These are phyloP conservation scores for Cryptotermes secundus DNA, from an alignment of 1,140 invertebrate genomes.

Conservation along the genomic window DNA sequence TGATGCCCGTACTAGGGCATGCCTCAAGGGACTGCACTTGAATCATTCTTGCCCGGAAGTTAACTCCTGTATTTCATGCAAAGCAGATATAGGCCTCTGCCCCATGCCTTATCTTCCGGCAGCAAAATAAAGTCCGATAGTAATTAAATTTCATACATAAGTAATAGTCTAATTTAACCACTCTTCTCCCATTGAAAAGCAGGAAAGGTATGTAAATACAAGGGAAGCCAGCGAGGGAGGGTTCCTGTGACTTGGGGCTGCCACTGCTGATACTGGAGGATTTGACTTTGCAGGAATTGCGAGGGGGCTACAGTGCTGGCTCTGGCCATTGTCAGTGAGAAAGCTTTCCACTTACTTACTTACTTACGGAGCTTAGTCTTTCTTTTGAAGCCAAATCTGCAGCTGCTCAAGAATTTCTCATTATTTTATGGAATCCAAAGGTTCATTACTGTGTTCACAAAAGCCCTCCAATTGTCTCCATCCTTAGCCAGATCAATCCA, in stretches of 20 bases:
- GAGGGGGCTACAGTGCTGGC: no score
- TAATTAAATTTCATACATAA: slow-evolving; percentile 17
- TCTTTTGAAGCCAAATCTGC: no score
- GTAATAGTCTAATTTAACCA: slow-evolving; percentile 16
- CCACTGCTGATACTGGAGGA: background rate
- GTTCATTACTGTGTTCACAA: no score
- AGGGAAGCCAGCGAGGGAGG: background rate
- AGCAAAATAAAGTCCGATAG: background rate
- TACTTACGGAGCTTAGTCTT: no score
- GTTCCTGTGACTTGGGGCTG: background rate
- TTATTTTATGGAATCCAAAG: no score
- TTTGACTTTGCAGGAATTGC: background rate
- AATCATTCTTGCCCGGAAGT: background rate
- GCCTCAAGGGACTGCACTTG: background rate
- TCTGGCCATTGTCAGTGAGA: background rate
- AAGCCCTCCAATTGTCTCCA: no score
- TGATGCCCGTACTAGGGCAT: background rate
- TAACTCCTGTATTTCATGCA: background rate
- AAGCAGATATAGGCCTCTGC: background rate
- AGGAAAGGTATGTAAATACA: slow-evolving; percentile 4
- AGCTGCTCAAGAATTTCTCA: no score
- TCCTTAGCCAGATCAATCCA: no score
- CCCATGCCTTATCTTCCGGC: background rate
- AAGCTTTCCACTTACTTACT: background rate
- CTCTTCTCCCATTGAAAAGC: background rate